Conservation (phyloP, 2,888 invertebrate species). For the Thumatha senex region DNA sequence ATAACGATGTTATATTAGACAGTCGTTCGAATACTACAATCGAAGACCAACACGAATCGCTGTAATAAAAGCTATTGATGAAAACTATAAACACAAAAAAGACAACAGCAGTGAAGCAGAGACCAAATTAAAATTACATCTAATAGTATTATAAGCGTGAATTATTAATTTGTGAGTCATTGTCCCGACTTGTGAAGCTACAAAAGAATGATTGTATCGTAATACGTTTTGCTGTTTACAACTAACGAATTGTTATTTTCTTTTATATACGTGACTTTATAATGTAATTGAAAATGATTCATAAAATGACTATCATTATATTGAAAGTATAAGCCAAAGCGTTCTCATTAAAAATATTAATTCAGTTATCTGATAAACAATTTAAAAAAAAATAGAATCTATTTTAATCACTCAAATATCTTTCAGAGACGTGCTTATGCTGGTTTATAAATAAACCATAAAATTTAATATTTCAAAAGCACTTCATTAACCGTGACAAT, state of each 20-base stretch:
- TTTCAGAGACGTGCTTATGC: constrained; percentile 17
- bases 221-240: constrained; percentile 20
- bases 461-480: constrained; percentile 61
- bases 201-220: constrained; percentile 45
- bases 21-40: constrained; percentile 39
- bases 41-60: constrained; percentile 53
- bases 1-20: constrained; percentile 53
- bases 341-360: not conserved
- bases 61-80: constrained; percentile 62
- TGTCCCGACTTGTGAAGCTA: constrained; percentile 55
- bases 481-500: constrained; percentile 78
- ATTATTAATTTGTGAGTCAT: constrained; percentile 76
- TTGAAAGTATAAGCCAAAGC: not conserved
- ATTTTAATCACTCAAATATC: constrained; percentile 8
- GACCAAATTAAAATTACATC: constrained; percentile 72
- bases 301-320: constrained; percentile 9
- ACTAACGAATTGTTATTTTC: constrained; percentile 40
- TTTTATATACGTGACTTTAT: constrained; percentile 37
- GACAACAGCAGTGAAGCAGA: constrained; percentile 47
- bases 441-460: constrained; percentile 46
- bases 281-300: constrained; percentile 38
- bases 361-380: constrained; percentile 1
- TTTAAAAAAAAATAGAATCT: not conserved
- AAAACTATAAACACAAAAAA: constrained; percentile 60
- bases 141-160: constrained; percentile 71